Evolutionary conservation across 2,113 vertebrate genomes (phyloP), one percentile per base, ranked within the genome.

Genomic region (Epinephelus cyanopodus): DNA sequence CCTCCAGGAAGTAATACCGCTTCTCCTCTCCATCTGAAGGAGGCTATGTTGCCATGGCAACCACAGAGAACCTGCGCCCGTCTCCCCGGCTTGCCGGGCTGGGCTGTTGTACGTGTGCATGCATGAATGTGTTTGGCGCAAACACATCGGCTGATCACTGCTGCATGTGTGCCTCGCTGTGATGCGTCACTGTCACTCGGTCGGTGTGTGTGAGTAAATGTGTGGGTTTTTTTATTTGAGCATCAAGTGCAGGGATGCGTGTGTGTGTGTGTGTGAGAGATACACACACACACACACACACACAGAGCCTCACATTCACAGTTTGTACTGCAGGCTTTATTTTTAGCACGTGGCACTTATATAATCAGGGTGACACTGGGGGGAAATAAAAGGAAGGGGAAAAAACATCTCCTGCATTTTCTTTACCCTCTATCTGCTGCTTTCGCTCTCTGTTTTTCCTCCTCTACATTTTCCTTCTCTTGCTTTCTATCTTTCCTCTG

Each of bases 331-430:
- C 91, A 91, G 92, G 92, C 92, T 95, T 94, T 95, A 95, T 95
- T 95, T 95, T 95, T 95, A 95, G 93, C 92, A 94, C 89, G 94
- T 95, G 92, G 92, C 88, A 62, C 90, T 96, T 96, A 94, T 94
- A 93, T 96, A 96, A 95, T 95, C 93, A 92, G 93, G 92, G 93
- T 95, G 95, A 95, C 94, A 95, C 92, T 90, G 90, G 87, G 92
- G 92, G 93, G 85, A 89, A 92, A 93, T 88, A 88, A 90, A 90
- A 88, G 78, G 81, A 89, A 79, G 77, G 48, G 77, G 54, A 52
- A 68, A 80, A 86, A 89, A 87, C 83, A 89, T 86, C 86, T 90
- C 74, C 81, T 79, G 76, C 76, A 61, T 87, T 87, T 90, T 86
- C 89, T 87, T 91, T 74, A 75, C 77, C 77, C 82, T 79, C 74